A percentile compares a stretch with the other conserved stretches of the same genome.
These are phyloP conservation scores for Threskiornis aethiopicus DNA, from an alignment of 2,797 vertebrate species.

Conservation along the genomic window DNA sequence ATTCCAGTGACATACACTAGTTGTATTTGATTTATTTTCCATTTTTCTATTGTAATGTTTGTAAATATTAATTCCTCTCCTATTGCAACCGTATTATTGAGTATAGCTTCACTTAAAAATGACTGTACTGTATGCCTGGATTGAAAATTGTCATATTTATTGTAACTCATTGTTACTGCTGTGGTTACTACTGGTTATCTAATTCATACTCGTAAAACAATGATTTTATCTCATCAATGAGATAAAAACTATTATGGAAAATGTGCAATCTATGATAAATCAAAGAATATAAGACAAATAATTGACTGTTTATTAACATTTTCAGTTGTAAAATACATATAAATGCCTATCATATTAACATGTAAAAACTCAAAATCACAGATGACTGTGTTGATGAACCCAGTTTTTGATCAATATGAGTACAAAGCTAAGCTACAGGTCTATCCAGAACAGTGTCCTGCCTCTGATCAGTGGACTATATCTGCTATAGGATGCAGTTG, in stretches of 20 bases:
- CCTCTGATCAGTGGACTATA: not conserved
- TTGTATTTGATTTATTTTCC: not conserved
- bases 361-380: not conserved
- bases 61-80: not conserved
- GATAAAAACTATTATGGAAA: not conserved
- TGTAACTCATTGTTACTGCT: not conserved
- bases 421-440: not conserved
- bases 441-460: fast-evolving
- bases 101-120: not conserved
- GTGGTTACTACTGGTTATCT: not conserved
- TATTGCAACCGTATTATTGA: not conserved
- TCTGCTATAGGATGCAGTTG: not conserved
- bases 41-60: not conserved
- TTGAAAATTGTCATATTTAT: not conserved
- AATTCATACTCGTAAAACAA: not conserved
- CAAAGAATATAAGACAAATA: not conserved
- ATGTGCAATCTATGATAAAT: not conserved
- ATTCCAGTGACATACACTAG: not conserved
- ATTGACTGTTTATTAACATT: not conserved
- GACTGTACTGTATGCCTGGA: not conserved
- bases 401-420: not conserved
- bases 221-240: not conserved
- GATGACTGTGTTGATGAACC: not conserved
- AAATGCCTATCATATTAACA: not conserved
- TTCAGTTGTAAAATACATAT: not conserved